Base-by-base conservation (phyloP, 2,113 vertebrate species). In the Xyrauchen texanus region DNA sequence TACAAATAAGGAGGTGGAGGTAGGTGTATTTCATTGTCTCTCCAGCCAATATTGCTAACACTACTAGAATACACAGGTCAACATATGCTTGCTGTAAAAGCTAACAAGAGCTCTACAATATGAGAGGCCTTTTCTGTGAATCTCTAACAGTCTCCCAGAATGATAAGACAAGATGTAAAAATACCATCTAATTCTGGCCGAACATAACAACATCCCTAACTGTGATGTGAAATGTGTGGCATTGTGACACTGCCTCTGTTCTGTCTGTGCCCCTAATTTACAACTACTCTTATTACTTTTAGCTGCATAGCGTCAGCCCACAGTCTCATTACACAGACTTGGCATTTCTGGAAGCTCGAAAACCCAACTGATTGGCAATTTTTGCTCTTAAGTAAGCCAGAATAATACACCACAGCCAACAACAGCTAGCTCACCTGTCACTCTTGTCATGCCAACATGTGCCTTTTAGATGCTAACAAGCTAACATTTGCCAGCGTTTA, bases 321-420 rank as follows among this genome's bases (percentile, higher is more conserved):
- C 64, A 73, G 74, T 86, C 85, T 90, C 87, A 90, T 91, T 90
- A 87, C 84, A 76, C 79, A 52, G 66, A 69, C 72, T 71, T 65
- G 81, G 81, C 74, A 85, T 81, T 88, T 84, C 81, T 65, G 68
- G 84, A 85, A 75, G 79, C 84, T 88, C 86, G 82, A 88, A 90
- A 87, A 80, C 81, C 75, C 88, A 89, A 89, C 90, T 93, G 88
- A 91, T 91, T 89, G 84, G 79, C 83, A 55, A 68, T 72, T 80
- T 81, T 80, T 84, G 78, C 77, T 83, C 76, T 88, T 86, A 85
- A 86, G 82, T 87, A 86, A 86, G 83, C 83, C 84, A 86, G 85
- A 77, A 83, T 86, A 92, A 91, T 89, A 91, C 81, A 46, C 78
- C 15, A 12, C 34, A 66, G 51, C 69, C 81, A 79, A 87, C 12